These are phyloP conservation scores for Pagetopsis macropterus DNA, from an alignment of 2,797 vertebrate species.

Conservation along the genomic window DNA sequence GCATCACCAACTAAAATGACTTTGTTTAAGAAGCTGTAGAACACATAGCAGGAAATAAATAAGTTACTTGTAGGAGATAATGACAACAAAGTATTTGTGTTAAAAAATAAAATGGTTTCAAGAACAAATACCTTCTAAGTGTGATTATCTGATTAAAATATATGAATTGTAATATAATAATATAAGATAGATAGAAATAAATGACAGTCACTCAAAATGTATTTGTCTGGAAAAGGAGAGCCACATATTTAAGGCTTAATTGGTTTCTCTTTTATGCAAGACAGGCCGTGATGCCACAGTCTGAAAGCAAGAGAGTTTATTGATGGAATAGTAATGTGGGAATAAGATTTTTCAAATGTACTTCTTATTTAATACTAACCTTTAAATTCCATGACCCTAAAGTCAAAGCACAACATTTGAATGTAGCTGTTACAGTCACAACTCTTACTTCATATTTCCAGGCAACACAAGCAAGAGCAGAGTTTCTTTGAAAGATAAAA, in stretches of 20 bases:
- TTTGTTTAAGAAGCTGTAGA: background rate
- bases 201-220: background rate
- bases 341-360: background rate
- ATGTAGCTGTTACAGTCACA: background rate
- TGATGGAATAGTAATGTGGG: background rate
- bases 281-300: background rate
- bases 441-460: background rate
- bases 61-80: background rate
- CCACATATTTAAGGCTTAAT: background rate
- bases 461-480: background rate
- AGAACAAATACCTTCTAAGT: too few species aligned
- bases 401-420: background rate
- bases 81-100: too few species aligned
- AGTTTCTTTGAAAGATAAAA: slow-evolving; percentile 23
- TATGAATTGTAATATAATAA: background rate
- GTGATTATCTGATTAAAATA: background rate
- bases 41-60: background rate
- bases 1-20: background rate
- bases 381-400: background rate
- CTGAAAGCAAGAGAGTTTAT: too few species aligned
- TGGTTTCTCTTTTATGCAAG: background rate
- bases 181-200: background rate
- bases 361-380: background rate
- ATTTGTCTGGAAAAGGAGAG: background rate
- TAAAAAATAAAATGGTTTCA: too few species aligned